Conservation (phyloP, 1,140 invertebrate species). For the Pogonus chalceus region DNA sequence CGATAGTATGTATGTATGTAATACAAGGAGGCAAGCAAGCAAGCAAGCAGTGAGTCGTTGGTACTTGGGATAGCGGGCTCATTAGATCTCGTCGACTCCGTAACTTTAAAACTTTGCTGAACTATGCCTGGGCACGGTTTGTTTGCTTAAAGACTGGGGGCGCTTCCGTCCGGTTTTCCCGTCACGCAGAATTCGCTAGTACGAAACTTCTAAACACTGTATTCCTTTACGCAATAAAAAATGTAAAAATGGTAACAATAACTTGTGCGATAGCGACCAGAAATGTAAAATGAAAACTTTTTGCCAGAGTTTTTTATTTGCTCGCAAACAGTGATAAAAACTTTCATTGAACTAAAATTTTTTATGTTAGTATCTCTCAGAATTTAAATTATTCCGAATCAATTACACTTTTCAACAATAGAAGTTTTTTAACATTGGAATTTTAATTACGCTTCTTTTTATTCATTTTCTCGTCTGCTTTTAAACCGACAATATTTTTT, state of each 20-base stretch:
- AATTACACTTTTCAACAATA: too few relatives aligned
- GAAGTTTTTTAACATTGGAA: too few relatives aligned
- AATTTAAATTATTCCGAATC: background rate
- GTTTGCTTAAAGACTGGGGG: background rate
- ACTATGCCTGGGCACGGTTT: background rate
- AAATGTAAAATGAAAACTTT: background rate
- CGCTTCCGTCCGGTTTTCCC: background rate
- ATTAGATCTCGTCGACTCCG: constrained; percentile 1
- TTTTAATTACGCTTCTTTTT: too few relatives aligned
- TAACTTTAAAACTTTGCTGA: background rate
- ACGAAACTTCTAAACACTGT: background rate
- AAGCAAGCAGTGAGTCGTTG: too few relatives aligned
- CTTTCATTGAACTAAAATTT: background rate
- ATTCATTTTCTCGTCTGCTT: too few relatives aligned
- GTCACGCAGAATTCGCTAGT: background rate
- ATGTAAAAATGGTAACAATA: background rate
- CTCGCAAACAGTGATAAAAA: background rate
- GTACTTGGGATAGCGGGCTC: background rate
- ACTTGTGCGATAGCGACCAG: background rate
- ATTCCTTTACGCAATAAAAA: background rate
- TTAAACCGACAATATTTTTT: too few relatives aligned
- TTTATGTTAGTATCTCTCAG: background rate
- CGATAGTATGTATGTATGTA: too few relatives aligned
- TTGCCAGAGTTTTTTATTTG: background rate
- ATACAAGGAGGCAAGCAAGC: too few relatives aligned